Evolutionary conservation across 2,797 vertebrate genomes (phyloP).

Genomic region (Alca torda): DNA sequence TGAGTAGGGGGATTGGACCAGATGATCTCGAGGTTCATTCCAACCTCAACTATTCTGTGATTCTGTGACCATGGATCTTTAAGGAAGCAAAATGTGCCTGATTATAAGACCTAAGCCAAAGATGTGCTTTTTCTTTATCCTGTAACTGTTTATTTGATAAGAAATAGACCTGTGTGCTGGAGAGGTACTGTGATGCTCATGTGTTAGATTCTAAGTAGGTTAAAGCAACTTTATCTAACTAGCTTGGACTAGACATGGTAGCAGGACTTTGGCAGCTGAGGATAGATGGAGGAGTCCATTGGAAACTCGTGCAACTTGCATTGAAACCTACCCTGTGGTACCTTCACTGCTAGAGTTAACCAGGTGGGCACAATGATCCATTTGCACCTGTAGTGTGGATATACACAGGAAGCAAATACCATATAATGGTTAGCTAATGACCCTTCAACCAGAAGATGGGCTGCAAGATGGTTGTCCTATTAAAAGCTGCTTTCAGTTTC

Average conservation of each 20-base stretch:
- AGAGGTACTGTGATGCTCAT: not conserved
- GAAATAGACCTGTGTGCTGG: not conserved
- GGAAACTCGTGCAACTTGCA: not conserved
- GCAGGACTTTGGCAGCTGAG: not conserved
- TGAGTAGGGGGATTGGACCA: not conserved
- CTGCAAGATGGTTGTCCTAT: not conserved
- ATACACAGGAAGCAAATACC: not conserved
- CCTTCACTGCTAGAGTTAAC: not conserved
- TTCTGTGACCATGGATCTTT: not conserved
- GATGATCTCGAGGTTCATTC: not conserved
- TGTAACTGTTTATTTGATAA: not conserved
- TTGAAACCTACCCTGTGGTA: not conserved
- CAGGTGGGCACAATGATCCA: not conserved
- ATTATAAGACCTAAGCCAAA: not conserved
- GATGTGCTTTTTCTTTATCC: not conserved
- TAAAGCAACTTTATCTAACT: not conserved
- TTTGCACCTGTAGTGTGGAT: not conserved
- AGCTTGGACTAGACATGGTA: not conserved
- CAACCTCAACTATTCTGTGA: not conserved
- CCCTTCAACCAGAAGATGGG: not conserved
- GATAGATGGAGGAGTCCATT: not conserved
- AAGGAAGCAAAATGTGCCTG: not conserved
- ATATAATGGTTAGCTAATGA: not conserved
- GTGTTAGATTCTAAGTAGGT: not conserved
- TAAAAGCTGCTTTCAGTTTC: not conserved